Evolutionary conservation across 1,140 invertebrate genomes (phyloP), one percentile per base, ranked within the genome.

Genomic region (Penaeus chinensis): DNA sequence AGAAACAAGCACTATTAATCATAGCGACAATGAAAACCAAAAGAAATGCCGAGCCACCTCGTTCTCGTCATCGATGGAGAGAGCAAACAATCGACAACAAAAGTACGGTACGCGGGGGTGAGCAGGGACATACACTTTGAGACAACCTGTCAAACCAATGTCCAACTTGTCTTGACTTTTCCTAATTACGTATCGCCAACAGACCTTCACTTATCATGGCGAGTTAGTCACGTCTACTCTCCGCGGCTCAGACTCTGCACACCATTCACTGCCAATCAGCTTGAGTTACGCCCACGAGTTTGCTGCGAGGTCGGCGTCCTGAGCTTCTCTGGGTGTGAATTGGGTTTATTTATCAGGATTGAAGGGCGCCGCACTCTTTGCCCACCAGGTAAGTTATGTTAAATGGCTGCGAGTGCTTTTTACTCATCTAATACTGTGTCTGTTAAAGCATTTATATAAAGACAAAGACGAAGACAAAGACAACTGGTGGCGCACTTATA

Each of bases 111-210:
- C 32, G 24, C 32, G 61, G 60, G 84, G 42, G 77, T 20, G 85
- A 19, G 79, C 20, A 24, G 66, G 42, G 85, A 87, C 79, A 66
- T 24, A 74, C 37, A 37, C 66, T 78, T 42, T 19, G 78, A 27
- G 85, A 82, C 85, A 87, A 54, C 62, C 65, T 77, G 85, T 87
- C 85, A 87, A 87, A 87, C 85, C 85, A 87, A 87, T 87, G 85
- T 82, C 85, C 85, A 87, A 87, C 85, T 87, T 87, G 85, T 82
- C 78, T 63, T 66, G 85, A 87, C 85, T 87, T 87, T 87, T 87
- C 85, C 85, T 87, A 87, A 87, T 87, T 87, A 87, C 85, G 84
- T 87, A 87, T 87, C 79, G 85, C 79, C 85, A 87, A 81, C 79
- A 87, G 78, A 87, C 76, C 79, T 87, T 82, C 85, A 62, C 85